Percentiles rank a stretch among this genome's conserved stretches.
Evolutionary conservation across 2,888 invertebrate genomes (phyloP).

Genomic region (Rhingia campestris): DNA sequence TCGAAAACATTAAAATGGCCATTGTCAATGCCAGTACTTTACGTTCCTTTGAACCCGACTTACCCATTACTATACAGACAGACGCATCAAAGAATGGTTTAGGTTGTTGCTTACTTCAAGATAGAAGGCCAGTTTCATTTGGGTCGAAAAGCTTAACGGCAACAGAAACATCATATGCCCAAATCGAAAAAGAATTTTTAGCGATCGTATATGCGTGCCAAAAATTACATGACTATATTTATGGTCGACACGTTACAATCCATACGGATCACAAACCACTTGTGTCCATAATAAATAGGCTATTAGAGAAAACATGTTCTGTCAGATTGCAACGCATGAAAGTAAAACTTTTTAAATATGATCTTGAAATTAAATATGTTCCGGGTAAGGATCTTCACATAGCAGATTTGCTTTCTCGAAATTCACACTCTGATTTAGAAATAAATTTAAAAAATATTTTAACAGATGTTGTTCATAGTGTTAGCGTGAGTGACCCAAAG

Average conservation of each 20-base stretch:
- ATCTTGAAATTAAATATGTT: conserved; percentile 37
- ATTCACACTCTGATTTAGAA: no score
- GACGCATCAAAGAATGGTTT: neutral
- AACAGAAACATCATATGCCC: neutral
- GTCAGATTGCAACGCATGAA: conserved; percentile 27
- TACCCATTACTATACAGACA: no score
- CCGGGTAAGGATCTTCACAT: conserved; percentile 49
- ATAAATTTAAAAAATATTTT: no score
- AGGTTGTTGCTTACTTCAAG: neutral
- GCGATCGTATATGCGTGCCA: no score
- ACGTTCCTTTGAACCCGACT: no score
- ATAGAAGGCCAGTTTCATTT: neutral
- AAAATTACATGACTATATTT: conserved; percentile 70
- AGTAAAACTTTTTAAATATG: conserved; percentile 36
- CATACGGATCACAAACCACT: conserved; percentile 57
- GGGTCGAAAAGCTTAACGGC: no score
- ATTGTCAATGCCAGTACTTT: no score
- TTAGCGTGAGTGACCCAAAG: no score
- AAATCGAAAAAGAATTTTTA: neutral
- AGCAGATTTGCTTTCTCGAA: conserved; percentile 58
- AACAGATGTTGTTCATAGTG: conserved; percentile 19
- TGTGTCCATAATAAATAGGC: conserved; percentile 38
- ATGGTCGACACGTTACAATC: conserved; percentile 40
- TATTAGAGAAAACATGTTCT: conserved; percentile 5
- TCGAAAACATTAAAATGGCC: no score